These are phyloP conservation scores for Bombus breviceps DNA, from an alignment of 1,140 invertebrate species.

Conservation along the genomic window DNA sequence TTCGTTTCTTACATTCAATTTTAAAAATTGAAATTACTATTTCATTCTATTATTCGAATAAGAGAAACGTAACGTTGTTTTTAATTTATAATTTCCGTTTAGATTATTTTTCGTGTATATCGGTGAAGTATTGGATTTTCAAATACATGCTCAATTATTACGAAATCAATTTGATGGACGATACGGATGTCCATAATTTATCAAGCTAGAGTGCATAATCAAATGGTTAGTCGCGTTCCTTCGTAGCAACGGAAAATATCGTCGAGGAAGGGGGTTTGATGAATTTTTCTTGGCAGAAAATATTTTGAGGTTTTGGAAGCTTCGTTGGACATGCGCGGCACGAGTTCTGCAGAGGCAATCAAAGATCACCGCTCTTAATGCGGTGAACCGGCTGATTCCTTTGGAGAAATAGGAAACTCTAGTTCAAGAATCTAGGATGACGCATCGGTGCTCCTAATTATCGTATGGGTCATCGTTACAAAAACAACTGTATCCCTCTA, in stretches of 20 bases:
- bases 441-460: not conserved
- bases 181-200: constrained; percentile 16
- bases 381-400: constrained; percentile 15
- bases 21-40: no score
- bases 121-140: not conserved
- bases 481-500: no score
- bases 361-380: constrained; percentile 28
- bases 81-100: not conserved
- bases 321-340: constrained; percentile 2
- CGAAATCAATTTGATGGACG: not conserved
- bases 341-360: constrained; percentile 20
- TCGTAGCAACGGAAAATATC: not conserved
- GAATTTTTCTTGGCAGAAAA: constrained; percentile 48
- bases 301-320: constrained; percentile 36
- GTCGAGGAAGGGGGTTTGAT: constrained; percentile 2
- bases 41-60: no score
- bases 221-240: not conserved
- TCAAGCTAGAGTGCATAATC: constrained; percentile 8
- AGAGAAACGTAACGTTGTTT: no score
- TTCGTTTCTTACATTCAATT: no score
- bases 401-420: not conserved
- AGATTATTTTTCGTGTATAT: not conserved
- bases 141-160: not conserved
- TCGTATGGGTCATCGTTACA: not conserved
- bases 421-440: not conserved